Percentiles rank a stretch among this genome's conserved stretches.
Conservation (phyloP, 2,113 vertebrate species). For the Regulus satrapa region DNA sequence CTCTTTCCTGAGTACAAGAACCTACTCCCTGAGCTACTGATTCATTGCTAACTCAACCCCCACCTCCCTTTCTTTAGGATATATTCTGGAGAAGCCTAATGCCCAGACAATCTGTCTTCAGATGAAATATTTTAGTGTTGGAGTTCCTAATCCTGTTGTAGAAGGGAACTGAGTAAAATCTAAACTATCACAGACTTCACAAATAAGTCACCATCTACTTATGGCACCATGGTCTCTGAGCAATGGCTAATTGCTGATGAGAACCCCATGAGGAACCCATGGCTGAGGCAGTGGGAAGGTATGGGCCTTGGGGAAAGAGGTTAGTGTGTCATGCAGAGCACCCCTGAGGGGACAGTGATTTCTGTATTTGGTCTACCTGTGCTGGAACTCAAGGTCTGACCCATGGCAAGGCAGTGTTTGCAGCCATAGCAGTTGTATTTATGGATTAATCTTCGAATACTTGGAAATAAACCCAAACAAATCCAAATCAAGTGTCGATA, state of each 20-base stretch:
- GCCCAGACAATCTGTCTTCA: not conserved
- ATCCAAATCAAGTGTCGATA: not conserved
- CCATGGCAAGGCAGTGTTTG: not conserved
- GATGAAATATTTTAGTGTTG: not conserved
- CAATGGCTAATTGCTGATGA: too few relatives aligned
- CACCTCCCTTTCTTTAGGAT: not conserved
- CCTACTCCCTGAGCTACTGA: not conserved
- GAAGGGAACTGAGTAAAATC: not conserved
- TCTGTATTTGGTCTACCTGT: fast-evolving
- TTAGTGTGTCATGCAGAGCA: not conserved
- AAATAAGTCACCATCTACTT: not conserved
- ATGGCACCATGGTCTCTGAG: not conserved
- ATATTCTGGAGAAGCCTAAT: not conserved
- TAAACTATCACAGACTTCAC: not conserved
- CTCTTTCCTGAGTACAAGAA: not conserved
- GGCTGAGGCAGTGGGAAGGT: fast-evolving
- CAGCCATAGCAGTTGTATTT: not conserved
- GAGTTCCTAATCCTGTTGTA: not conserved
- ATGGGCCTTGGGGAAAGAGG: not conserved
- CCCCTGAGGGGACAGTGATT: too few relatives aligned
- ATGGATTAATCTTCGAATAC: not conserved
- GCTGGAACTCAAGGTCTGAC: not conserved
- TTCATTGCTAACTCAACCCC: not conserved
- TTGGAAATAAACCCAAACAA: not conserved
- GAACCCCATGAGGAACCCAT: too few relatives aligned